Evolutionary conservation across 2,888 invertebrate species (phyloP), one percentile per base, ranked within the genome.

Genomic region (Megastigmus dorsalis): DNA sequence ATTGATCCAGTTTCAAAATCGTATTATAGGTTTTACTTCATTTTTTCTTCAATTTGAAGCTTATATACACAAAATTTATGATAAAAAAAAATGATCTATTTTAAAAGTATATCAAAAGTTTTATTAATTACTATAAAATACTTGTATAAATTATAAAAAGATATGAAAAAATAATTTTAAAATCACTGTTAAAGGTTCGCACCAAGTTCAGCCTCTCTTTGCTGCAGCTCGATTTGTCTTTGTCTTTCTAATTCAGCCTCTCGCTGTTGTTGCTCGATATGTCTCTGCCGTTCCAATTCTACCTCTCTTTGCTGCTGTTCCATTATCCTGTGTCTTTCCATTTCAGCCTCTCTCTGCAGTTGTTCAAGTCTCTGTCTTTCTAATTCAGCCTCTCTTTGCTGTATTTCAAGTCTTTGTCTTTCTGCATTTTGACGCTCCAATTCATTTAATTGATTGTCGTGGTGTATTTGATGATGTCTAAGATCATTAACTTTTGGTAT

Each of bases 311-410:
- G 77, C 10, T 81, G 80, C 20, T 79, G 71, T 23, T 75, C 75
- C 5, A 72, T 23, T 67, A n/a, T n/a, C n/a, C 66, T 71, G 9
- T 62, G 75, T 26, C 62, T 66, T 69, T 74, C 65, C n/a, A n/a
- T n/a, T n/a, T n/a, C n/a, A n/a, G n/a, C 79, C 36, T 81, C 79
- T 59, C 77, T 62, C 54, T 79, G 77, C 33, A 81, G 81, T 43
- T 80, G 79, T 43, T 81, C 80, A 38, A 84, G 79, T 45, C 80
- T 80, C 73, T 82, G 82, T 55, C 79, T 78, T 60, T 82, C 80
- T 38, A 77, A 71, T 28, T 82, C 78, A 48, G 77, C 79, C 28
- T 83, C 80, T 30, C 79, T 77, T 26, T 81, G 77, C 10, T 81
- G 80, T 20, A 79, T 67, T 23, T 75, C 75, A 9, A 72, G 30